Conservation (phyloP, 1,140 invertebrate species). For the Brachionus paranguensis region DNA sequence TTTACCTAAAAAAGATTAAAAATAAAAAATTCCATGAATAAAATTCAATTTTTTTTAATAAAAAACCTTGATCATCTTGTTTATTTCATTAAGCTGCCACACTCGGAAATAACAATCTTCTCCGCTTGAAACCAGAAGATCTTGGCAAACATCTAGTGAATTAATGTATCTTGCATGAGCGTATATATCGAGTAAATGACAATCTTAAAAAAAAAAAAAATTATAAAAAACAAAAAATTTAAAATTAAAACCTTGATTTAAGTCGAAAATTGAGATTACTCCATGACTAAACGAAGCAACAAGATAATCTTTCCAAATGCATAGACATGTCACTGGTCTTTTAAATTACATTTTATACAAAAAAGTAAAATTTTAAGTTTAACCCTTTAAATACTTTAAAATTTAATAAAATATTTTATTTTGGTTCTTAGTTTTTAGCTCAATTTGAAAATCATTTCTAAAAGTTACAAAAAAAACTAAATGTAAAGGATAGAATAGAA, state of each 20-base stretch:
- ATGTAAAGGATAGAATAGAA: no score
- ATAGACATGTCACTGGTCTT: neutral
- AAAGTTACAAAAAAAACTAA: no score
- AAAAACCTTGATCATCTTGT: constrained; percentile 6
- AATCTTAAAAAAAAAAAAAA: neutral
- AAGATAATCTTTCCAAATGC: neutral
- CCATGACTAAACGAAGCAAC: neutral
- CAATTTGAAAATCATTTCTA: no score
- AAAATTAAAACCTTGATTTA: neutral
- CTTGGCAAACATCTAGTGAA: constrained; percentile 7
- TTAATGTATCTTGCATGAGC: constrained; percentile 23
- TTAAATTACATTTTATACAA: no score
- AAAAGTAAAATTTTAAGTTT: neutral
- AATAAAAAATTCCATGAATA: neutral
- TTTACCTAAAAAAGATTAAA: neutral
- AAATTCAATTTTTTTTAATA: neutral
- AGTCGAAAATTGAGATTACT: neutral
- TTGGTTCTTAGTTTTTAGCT: no score
- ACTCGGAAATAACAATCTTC: constrained; percentile 29
- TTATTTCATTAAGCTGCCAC: constrained; percentile 2
- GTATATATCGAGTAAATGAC: neutral
- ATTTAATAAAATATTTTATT: neutral
- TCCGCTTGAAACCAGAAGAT: neutral
- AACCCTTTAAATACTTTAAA: neutral
- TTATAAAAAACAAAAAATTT: neutral